Base-by-base conservation (phyloP, 2,888 invertebrate species). In the Lordiphosa andalusiaca region DNA sequence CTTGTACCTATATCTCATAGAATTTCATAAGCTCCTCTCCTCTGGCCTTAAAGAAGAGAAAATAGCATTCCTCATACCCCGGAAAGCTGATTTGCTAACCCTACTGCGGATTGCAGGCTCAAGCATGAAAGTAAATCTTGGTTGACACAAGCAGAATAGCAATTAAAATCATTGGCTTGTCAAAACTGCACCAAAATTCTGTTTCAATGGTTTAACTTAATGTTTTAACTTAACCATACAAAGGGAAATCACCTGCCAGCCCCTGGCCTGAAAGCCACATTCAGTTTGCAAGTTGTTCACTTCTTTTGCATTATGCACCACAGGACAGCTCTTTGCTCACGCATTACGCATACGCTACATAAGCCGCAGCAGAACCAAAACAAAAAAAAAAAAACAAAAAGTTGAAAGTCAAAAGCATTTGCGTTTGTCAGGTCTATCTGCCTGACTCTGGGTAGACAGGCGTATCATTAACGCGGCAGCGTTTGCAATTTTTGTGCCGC, bases 381-480 rank as follows among this genome's bases (percentile, higher is more conserved):
- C n/a, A n/a, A n/a, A n/a, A n/a, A n/a, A n/a, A n/a, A n/a, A n/a
- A n/a, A n/a, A n/a, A n/a, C 2, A 19, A 19, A 16, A 33, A 40
- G 21, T 25, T 12, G 16, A 13, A 44, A 19, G 56, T 30, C 56
- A 48, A 36, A 40, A 39, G 40, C 25, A 23, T 21, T 25, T 58
- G 47, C 40, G 54, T 39, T 21, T 16, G 36, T 41, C 35, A 41
- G 57, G 44, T 53, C 35, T 35, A 12, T 40, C 39, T 46, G 41
- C 12, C 47, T 52, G 35, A 6, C 13, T 52, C 44, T 44, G 23
- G 21, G 60, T 51, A 73, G 81, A 81, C 81, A 80, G 74, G 69
- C 84, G 71, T 80, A 81, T 80, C 81, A 80, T 80, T 84, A 84
- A 81, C 74, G 69, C 30, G 21, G 47, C 35, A 36, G 53, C 66